Evolutionary conservation across 2,797 vertebrate genomes (phyloP), one percentile per base, ranked within the genome.

Genomic region (Sebastes goodei): DNA sequence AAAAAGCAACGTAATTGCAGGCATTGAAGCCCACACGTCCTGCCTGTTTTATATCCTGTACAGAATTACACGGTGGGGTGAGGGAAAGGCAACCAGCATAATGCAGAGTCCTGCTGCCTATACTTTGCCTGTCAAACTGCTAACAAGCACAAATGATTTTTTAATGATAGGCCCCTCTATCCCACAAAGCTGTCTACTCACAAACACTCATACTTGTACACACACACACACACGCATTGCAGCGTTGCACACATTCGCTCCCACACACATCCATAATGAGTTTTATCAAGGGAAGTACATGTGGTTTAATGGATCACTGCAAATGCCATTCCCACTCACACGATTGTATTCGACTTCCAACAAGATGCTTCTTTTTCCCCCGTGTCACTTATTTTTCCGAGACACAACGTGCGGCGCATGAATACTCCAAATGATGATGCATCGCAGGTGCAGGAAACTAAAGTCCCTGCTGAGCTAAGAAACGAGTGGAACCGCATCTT

Each of bases 101-200:
- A 90, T 91, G 86, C 87, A 87, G 89, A 88, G 90, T 93, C 92
- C 91, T 91, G 91, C 90, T 93, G 90, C 80, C 92, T 90, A 82
- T 89, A 92, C 88, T 91, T 90, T 91, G 87, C 87, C 82, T 93
- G 93, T 94, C 93, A 93, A 91, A 91, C 88, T 86, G 90, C 92
- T 94, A 95, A 94, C 93, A 94, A 94, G 91, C 92, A 86, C 89
- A 93, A 93, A 94, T 94, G 89, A 93, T 92, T 94, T 94, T 94
- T 94, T 94, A 94, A 94, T 93, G 91, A 94, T 89, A 93, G 91
- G 89, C 86, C 85, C 84, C 92, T 88, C 79, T 87, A 87, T 92
- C 89, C 87, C 85, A 90, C 90, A 89, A 91, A 90, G 82, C 89
- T 87, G 78, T 91, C 87, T 85, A 67, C 85, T 86, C 81, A 82